A percentile compares a stretch with the other conserved stretches of the same genome.
Evolutionary conservation across 2,113 vertebrate genomes (phyloP).

Genomic region (Nothocercus julius): DNA sequence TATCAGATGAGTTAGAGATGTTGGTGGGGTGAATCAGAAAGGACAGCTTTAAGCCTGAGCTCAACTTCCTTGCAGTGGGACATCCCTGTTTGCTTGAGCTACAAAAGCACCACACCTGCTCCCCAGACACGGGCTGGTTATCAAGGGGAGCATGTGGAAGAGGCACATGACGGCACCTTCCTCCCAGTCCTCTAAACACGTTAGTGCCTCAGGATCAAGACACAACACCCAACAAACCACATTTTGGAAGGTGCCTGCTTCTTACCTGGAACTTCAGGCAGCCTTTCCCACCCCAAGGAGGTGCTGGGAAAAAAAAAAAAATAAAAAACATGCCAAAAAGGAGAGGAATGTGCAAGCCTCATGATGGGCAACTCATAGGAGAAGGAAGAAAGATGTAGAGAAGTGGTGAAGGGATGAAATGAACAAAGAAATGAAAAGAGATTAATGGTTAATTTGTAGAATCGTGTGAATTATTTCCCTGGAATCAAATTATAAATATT

Average conservation of each 20-base stretch:
- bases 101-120: background rate
- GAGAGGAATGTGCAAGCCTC: background rate
- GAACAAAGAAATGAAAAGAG: background rate
- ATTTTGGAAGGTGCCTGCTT: background rate
- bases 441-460: background rate
- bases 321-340: background rate
- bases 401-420: background rate
- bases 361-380: background rate
- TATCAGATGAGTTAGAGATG: background rate
- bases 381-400: background rate
- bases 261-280: background rate
- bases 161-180: background rate
- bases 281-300: background rate
- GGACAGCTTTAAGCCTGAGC: background rate
- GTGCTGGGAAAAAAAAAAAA: background rate
- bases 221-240: background rate
- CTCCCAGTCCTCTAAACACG: background rate
- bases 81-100: background rate
- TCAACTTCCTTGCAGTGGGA: background rate
- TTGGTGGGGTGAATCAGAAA: background rate
- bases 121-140: background rate
- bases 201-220: background rate
- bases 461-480: conserved; percentile 6
- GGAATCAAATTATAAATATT: conserved; percentile 6
- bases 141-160: background rate